Evolutionary conservation across 2,797 vertebrate genomes (phyloP).

Genomic region (Bradypodion ventrale): DNA sequence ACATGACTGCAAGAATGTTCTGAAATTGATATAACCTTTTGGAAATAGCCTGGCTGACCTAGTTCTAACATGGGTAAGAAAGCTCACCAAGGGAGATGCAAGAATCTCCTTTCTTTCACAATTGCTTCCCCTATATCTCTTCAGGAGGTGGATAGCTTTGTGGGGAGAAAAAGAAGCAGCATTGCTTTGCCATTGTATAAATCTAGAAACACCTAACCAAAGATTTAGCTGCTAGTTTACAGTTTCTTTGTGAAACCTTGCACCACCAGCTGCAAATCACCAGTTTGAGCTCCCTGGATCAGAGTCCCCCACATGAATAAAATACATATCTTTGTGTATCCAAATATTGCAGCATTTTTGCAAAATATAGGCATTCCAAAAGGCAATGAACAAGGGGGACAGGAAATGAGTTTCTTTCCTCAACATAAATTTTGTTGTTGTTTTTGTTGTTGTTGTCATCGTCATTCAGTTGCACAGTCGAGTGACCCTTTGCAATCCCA

Average conservation of each 20-base stretch:
- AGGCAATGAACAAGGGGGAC: not conserved
- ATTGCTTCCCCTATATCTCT: constrained; percentile 45
- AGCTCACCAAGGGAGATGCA: constrained; percentile 48
- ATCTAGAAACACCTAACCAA: constrained; percentile 2
- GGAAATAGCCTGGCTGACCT: constrained; percentile 69
- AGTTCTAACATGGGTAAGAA: constrained; percentile 63
- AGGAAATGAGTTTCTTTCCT: not conserved
- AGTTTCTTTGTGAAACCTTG: not conserved
- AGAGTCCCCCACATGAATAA: not conserved
- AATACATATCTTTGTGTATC: not conserved
- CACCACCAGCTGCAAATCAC: not conserved
- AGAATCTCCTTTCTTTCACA: constrained; percentile 57
- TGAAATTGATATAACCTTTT: constrained; percentile 66
- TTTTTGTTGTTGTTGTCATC: no score
- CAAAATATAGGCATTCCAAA: not conserved
- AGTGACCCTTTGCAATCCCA: no score
- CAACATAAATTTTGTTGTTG: not conserved
- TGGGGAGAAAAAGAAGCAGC: constrained; percentile 31
- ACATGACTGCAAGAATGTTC: constrained; percentile 62
- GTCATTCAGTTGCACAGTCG: no score
- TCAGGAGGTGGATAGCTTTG: constrained; percentile 42
- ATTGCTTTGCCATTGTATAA: constrained; percentile 57
- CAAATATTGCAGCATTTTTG: not conserved
- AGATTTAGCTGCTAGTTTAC: not conserved
- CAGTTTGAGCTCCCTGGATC: not conserved